phyloP scores from a whole-genome alignment of 1,140 invertebrate species.

The Danaus melanippus region DNA sequence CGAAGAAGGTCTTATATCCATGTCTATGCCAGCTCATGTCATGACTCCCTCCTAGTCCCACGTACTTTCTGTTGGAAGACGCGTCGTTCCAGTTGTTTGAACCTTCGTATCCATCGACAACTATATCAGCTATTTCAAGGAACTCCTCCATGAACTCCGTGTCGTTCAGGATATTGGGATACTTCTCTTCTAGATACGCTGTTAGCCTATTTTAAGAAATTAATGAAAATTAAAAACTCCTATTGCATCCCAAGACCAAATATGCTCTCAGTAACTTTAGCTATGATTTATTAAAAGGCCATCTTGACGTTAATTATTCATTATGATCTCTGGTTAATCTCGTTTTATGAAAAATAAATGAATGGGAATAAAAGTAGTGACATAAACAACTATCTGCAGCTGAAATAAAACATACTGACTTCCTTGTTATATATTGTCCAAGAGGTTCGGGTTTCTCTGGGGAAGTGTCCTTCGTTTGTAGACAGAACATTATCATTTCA shows the following conservation, averaged over 20 bases:
- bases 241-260: too few species aligned
- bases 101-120: too few species aligned
- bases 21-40: conserved; percentile 49
- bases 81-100: conserved; percentile 51
- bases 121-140: too few species aligned
- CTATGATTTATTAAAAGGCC: too few species aligned
- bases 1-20: conserved; percentile 54
- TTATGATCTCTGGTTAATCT: not conserved
- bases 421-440: conserved; percentile 35
- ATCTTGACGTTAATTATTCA: not conserved
- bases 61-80: conserved; percentile 24
- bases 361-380: too few species aligned
- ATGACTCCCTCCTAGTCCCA: conserved; percentile 33
- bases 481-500: conserved; percentile 29
- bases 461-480: conserved; percentile 17
- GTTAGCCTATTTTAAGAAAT: conserved; percentile 22
- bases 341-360: too few species aligned
- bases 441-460: conserved; percentile 24
- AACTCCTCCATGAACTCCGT: too few species aligned
- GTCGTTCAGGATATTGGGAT: too few species aligned
- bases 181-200: conserved; percentile 23
- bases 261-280: too few species aligned
- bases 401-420: conserved; percentile 18
- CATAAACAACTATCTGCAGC: too few species aligned
- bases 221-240: too few species aligned